Conservation (phyloP, 2,888 invertebrate genomes). For the Venustoraphidia nigricollis region DNA sequence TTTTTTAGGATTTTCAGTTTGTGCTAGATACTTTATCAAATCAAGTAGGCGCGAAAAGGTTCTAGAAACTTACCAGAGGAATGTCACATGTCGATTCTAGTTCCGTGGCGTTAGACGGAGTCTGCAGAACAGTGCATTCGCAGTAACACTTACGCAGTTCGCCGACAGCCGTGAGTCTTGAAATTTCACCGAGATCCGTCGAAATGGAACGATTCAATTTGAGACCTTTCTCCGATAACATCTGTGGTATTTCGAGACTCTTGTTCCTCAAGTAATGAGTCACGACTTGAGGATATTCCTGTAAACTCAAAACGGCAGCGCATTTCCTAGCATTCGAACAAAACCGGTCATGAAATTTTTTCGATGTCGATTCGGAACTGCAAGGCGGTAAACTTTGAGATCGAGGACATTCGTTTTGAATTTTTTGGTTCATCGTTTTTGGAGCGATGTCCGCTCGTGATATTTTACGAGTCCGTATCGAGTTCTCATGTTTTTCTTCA, state of each 20-base stretch:
- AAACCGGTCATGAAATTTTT: no score
- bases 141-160: conserved; percentile 15
- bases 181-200: conserved; percentile 7
- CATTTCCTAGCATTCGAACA: no score
- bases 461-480: background rate
- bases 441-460: background rate
- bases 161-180: conserved; percentile 8
- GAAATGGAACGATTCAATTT: conserved; percentile 26
- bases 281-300: conserved; percentile 57
- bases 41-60: no score
- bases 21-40: no score
- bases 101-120: conserved; percentile 66
- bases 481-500: conserved; percentile 6
- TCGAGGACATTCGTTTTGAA: conserved; percentile 10
- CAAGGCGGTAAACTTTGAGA: conserved; percentile 22
- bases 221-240: conserved; percentile 38
- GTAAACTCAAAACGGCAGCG: conserved; percentile 13
- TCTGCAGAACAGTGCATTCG: conserved; percentile 35
- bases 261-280: conserved; percentile 62
- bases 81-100: conserved; percentile 38
- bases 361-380: no score
- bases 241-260: conserved; percentile 45
- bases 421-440: background rate
- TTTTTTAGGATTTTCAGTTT: no score
- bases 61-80: conserved; percentile 1